These are phyloP conservation scores for Drosophila kokeensis DNA, from an alignment of 2,888 invertebrate genomes.

Conservation along the genomic window DNA sequence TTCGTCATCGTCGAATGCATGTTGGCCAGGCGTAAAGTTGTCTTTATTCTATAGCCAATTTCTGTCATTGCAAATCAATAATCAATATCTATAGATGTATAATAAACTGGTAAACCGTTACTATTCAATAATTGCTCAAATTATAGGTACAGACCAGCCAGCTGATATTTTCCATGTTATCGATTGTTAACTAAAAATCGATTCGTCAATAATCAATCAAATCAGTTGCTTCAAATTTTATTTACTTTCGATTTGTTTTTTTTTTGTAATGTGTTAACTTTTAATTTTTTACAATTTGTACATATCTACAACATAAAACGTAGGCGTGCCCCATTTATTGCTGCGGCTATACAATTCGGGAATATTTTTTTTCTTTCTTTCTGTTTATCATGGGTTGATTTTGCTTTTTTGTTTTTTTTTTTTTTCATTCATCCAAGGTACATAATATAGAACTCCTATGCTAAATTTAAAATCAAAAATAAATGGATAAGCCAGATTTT, in stretches of 20 bases:
- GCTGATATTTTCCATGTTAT: neutral
- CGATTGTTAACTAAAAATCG: neutral
- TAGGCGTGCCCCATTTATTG: conserved; percentile 37
- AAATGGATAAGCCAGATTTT: conserved; percentile 24
- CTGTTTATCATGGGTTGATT: conserved; percentile 1
- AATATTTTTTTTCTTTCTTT: conserved; percentile 25
- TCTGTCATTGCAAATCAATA: conserved; percentile 38
- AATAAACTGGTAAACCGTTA: conserved; percentile 11
- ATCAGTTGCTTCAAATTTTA: conserved; percentile 18
- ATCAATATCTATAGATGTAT: neutral
- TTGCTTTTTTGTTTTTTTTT: conserved; percentile 20
- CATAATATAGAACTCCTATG: conserved; percentile 63
- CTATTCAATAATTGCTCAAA: neutral
- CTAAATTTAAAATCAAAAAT: conserved; percentile 39
- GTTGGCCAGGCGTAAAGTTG: conserved; percentile 26
- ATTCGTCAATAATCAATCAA: neutral
- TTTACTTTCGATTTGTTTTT: conserved; percentile 44
- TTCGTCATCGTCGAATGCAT: conserved; percentile 68
- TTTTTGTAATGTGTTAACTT: conserved; percentile 18
- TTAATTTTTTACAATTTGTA: conserved; percentile 64
- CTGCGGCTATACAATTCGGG: conserved; percentile 45
- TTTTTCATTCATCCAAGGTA: conserved; percentile 59
- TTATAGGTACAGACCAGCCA: neutral
- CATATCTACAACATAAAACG: conserved; percentile 78
- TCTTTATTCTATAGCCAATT: conserved; percentile 6